A percentile compares a stretch with the other conserved stretches of the same genome.
Evolutionary conservation across 2,888 invertebrate genomes (phyloP).

Genomic region (Cacoxenus indagator): DNA sequence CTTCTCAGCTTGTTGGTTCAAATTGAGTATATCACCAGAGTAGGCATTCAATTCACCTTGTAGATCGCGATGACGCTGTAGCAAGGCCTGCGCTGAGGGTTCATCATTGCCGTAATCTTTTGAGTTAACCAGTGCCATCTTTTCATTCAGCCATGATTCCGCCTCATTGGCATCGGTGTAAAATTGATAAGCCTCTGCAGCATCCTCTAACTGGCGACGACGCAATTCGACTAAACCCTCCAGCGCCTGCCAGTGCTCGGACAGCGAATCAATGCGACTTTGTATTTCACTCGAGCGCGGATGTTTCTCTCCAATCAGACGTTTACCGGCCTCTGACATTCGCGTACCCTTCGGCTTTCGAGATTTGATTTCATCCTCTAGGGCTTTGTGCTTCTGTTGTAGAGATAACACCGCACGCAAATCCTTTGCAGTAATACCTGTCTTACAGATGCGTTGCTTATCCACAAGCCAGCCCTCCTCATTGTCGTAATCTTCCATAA

Average conservation of each 20-base stretch:
- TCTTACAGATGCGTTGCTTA: conserved; percentile 92
- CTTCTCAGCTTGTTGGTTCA: conserved; percentile 84
- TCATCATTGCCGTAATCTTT: conserved; percentile 94
- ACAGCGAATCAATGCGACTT: conserved; percentile 82
- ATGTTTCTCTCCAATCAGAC: conserved; percentile 84
- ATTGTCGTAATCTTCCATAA: conserved; percentile 96
- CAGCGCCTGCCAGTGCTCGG: conserved; percentile 91
- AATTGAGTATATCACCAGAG: conserved; percentile 84
- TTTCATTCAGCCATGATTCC: conserved; percentile 97
- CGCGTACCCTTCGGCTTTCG: conserved; percentile 79
- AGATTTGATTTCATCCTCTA: conserved; percentile 87
- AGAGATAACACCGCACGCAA: conserved; percentile 89
- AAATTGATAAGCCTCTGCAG: conserved; percentile 95
- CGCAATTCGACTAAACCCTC: conserved; percentile 83
- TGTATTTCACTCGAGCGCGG: conserved; percentile 86
- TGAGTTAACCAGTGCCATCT: conserved; percentile 90
- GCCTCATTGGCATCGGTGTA: conserved; percentile 98
- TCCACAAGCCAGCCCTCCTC: conserved; percentile 98
- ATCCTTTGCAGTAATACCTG: conserved; percentile 95
- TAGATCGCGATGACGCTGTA: conserved; percentile 88
- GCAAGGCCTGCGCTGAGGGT: conserved; percentile 88
- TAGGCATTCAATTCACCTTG: conserved; percentile 93
- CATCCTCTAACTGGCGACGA: conserved; percentile 85
- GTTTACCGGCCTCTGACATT: conserved; percentile 78
- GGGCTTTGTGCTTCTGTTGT: conserved; percentile 92